These are phyloP conservation scores for Todiramphus saurophagus DNA, from an alignment of 2,113 vertebrate species.

Conservation along the genomic window DNA sequence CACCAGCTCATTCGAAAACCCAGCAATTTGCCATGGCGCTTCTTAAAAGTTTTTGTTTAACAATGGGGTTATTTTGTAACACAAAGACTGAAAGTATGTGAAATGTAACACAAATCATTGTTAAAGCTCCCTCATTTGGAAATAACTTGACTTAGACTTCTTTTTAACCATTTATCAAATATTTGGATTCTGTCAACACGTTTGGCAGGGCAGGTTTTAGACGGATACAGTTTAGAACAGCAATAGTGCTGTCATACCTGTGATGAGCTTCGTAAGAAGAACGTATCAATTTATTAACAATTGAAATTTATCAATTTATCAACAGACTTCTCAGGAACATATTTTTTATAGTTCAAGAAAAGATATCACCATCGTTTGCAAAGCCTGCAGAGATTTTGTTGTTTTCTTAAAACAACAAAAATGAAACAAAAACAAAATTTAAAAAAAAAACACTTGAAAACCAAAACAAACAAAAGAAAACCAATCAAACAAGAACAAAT, in stretches of 20 bases:
- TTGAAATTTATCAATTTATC: background rate
- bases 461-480: too few species aligned
- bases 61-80: accelerated
- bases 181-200: background rate
- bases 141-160: background rate
- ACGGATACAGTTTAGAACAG: background rate
- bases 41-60: background rate
- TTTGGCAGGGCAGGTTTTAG: background rate
- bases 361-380: background rate
- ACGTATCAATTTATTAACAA: background rate
- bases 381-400: background rate
- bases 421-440: too few species aligned
- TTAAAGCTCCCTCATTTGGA: background rate
- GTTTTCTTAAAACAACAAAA: too few species aligned
- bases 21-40: background rate
- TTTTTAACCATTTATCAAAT: background rate
- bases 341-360: background rate
- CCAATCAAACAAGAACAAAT: too few species aligned
- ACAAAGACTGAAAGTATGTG: accelerated
- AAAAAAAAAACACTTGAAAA: too few species aligned
- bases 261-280: background rate
- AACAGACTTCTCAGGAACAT: background rate
- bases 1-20: background rate
- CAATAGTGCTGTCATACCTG: background rate
- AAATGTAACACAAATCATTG: background rate